These are phyloP conservation scores for Campopleginae sp. DNA, from an alignment of 2,888 invertebrate genomes.

Conservation along the genomic window DNA sequence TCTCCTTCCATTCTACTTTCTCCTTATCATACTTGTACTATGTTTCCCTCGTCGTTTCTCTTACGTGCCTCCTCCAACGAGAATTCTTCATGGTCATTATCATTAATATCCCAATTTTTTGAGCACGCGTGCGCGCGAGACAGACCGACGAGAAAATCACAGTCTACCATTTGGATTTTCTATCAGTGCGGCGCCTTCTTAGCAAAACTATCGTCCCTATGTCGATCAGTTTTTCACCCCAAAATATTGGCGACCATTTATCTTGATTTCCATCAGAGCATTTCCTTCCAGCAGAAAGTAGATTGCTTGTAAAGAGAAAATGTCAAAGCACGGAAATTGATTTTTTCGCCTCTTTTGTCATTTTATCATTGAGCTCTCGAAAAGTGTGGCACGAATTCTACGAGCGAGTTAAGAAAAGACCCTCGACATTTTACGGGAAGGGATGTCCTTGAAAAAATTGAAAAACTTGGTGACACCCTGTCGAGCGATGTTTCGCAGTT, in stretches of 20 bases:
- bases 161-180: too few species aligned
- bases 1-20: slow-evolving; percentile 26
- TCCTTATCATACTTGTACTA: background rate
- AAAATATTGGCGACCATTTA: background rate
- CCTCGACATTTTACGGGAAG: slow-evolving; percentile 29
- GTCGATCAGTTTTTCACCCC: background rate
- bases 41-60: background rate
- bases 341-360: slow-evolving; percentile 35
- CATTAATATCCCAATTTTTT: background rate
- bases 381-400: slow-evolving; percentile 20
- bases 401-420: slow-evolving; percentile 12
- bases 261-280: background rate
- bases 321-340: slow-evolving; percentile 39
- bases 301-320: slow-evolving; percentile 15
- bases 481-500: slow-evolving; percentile 46
- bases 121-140: too few species aligned
- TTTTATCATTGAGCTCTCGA: slow-evolving; percentile 7
- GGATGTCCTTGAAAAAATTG: slow-evolving; percentile 54
- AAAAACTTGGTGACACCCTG: slow-evolving; percentile 39
- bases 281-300: slow-evolving; percentile 1
- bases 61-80: background rate
- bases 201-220: background rate
- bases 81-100: background rate
- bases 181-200: too few species aligned
- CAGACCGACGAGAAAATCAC: too few species aligned